Conservation (phyloP, 2,888 invertebrate species). For the Ormyrus pomaceus region DNA sequence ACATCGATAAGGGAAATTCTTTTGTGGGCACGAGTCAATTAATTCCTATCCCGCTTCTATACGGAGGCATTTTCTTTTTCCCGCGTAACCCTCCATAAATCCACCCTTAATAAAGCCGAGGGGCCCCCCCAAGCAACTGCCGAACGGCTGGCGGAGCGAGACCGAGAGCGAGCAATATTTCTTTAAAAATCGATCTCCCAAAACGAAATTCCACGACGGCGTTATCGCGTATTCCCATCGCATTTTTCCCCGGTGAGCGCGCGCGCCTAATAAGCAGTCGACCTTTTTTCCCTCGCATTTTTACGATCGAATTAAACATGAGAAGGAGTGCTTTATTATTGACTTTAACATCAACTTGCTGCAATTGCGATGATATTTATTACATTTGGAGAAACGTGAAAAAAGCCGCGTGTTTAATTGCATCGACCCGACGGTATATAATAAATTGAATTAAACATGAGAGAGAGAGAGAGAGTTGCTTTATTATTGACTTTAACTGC, state of each 20-base stretch:
- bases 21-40: slow-evolving; percentile 43
- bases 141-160: background rate
- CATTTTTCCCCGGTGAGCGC: slow-evolving; percentile 18
- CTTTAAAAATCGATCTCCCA: slow-evolving; percentile 52
- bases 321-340: background rate
- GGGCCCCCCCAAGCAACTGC: slow-evolving; percentile 27
- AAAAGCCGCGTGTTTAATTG: no score
- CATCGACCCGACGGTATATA: no score
- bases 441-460: no score
- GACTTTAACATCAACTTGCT: no score
- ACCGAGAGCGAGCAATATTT: slow-evolving; percentile 31
- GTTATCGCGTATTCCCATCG: slow-evolving; percentile 54
- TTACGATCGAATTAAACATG: slow-evolving; percentile 7
- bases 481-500: no score
- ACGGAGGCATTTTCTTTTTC: slow-evolving; percentile 24
- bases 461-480: no score
- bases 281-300: background rate
- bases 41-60: slow-evolving; percentile 29
- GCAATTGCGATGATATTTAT: no score
- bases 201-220: slow-evolving; percentile 49
- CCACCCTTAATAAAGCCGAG: slow-evolving; percentile 53
- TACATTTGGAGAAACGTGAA: no score
- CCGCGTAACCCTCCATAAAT: slow-evolving; percentile 46
- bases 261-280: background rate
- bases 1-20: slow-evolving; percentile 1